phyloP scores from a whole-genome alignment of 1,140 invertebrate genomes.

The Philopotamus ludificatus region DNA sequence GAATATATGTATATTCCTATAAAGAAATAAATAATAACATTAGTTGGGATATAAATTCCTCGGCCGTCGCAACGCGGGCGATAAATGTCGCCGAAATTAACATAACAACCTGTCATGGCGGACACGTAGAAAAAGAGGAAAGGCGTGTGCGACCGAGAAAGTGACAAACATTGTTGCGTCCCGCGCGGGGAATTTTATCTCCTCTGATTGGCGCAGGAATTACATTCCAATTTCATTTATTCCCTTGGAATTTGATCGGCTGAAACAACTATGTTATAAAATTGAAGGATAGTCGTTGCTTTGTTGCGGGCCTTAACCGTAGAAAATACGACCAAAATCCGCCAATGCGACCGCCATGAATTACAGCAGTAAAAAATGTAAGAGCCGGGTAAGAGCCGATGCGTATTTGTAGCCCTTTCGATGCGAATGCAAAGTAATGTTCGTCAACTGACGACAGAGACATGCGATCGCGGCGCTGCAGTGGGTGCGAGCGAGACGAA shows the following conservation, averaged over 20 bases:
- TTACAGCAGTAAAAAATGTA: too few species aligned
- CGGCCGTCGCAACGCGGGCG: slow-evolving; percentile 20
- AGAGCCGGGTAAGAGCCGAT: slow-evolving; percentile 4
- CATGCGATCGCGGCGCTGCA: neutral
- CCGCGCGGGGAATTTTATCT: slow-evolving; percentile 1
- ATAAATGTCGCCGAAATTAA: slow-evolving; percentile 32
- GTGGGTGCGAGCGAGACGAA: neutral
- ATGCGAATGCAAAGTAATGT: neutral
- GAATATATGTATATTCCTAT: neutral
- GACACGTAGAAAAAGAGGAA: neutral
- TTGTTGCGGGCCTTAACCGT: too few species aligned
- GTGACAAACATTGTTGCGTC: slow-evolving; percentile 5
- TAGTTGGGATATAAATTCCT: slow-evolving; percentile 18
- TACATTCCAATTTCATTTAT: neutral
- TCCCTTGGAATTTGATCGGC: too few species aligned
- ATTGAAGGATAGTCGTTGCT: too few species aligned
- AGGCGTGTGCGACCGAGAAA: slow-evolving; percentile 7
- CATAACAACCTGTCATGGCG: slow-evolving; percentile 29
- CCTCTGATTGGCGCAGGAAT: slow-evolving; percentile 4
- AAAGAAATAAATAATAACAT: slow-evolving; percentile 24
- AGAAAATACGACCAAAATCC: neutral
- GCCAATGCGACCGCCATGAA: too few species aligned
- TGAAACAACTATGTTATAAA: too few species aligned
- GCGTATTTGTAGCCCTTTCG: slow-evolving; percentile 21
- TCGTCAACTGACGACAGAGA: neutral